Evolutionary conservation across 2,797 vertebrate species (phyloP).

Genomic region (Calcarius lapponicus): DNA sequence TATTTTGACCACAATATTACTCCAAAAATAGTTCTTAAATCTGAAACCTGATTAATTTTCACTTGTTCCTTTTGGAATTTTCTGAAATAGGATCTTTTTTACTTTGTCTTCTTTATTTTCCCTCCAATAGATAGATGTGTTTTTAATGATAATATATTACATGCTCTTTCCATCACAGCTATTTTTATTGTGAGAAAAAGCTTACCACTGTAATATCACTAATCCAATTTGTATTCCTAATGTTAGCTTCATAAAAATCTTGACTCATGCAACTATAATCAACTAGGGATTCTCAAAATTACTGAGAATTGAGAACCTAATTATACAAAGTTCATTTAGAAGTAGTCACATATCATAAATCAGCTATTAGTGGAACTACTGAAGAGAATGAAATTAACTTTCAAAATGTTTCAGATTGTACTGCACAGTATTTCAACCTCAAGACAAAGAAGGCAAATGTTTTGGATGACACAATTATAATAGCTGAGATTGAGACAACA

Average conservation of each 20-base stretch:
- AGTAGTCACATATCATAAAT: slow-evolving; percentile 58
- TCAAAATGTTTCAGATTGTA: not conserved
- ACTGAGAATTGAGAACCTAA: slow-evolving; percentile 58
- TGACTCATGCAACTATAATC: slow-evolving; percentile 29
- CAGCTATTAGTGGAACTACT: slow-evolving; percentile 14
- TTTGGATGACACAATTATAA: not conserved
- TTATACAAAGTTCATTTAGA: slow-evolving; percentile 59
- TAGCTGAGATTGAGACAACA: not conserved
- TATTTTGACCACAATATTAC: not conserved
- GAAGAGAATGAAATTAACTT: slow-evolving; percentile 46
- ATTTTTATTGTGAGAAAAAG: slow-evolving; percentile 39
- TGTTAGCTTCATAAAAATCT: slow-evolving; percentile 47
- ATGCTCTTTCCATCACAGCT: not conserved
- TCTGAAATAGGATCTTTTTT: not conserved
- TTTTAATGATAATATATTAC: not conserved
- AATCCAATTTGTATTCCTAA: slow-evolving; percentile 59
- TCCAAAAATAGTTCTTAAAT: not conserved
- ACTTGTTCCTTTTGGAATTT: not conserved
- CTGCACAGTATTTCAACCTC: not conserved
- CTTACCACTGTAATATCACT: slow-evolving; percentile 20
- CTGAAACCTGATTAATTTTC: not conserved
- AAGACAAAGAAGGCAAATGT: not conserved
- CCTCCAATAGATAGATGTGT: not conserved
- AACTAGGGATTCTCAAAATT: slow-evolving; percentile 52
- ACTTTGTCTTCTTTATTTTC: not conserved